Conservation (phyloP, 2,888 invertebrate genomes). For the Oscheius sp. region DNA sequence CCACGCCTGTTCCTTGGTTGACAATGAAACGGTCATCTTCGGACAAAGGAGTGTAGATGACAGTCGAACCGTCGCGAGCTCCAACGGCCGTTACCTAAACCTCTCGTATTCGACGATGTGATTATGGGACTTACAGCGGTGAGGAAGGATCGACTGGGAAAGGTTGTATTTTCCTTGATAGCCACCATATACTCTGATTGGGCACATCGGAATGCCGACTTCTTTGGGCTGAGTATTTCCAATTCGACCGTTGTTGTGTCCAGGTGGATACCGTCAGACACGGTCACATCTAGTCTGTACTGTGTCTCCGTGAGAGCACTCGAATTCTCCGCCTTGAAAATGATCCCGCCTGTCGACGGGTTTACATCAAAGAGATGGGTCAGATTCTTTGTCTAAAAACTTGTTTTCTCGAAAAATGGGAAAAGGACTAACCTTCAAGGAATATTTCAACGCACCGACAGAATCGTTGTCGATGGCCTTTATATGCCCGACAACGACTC, state of each 20-base stretch:
- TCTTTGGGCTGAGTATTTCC: constrained; percentile 16
- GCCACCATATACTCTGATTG: constrained; percentile 44
- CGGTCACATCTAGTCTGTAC: constrained; percentile 49
- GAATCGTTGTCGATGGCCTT: constrained; percentile 73
- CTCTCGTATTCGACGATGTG: not conserved
- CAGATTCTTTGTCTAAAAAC: constrained; percentile 17
- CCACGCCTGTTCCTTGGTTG: constrained; percentile 89
- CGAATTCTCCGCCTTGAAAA: constrained; percentile 40
- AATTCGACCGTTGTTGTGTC: constrained; percentile 41
- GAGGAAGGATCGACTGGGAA: constrained; percentile 75
- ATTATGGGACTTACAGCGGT: constrained; percentile 34
- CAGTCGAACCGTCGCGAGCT: constrained; percentile 41
- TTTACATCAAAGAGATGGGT: constrained; percentile 81
- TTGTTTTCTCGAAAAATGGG: not conserved
- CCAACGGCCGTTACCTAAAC: constrained; percentile 78
- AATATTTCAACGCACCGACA: constrained; percentile 55
- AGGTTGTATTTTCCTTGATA: constrained; percentile 77
- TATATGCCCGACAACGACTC: constrained; percentile 79
- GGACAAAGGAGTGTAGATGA: constrained; percentile 78
- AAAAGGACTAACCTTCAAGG: constrained; percentile 36
- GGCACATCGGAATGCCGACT: constrained; percentile 49
- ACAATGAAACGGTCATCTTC: constrained; percentile 86
- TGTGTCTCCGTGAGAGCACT: constrained; percentile 24
- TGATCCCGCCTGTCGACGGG: constrained; percentile 83
- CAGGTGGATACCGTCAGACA: constrained; percentile 60